Evolutionary conservation across 1,140 invertebrate species (phyloP).

Genomic region (Elymnias hypermnestra): DNA sequence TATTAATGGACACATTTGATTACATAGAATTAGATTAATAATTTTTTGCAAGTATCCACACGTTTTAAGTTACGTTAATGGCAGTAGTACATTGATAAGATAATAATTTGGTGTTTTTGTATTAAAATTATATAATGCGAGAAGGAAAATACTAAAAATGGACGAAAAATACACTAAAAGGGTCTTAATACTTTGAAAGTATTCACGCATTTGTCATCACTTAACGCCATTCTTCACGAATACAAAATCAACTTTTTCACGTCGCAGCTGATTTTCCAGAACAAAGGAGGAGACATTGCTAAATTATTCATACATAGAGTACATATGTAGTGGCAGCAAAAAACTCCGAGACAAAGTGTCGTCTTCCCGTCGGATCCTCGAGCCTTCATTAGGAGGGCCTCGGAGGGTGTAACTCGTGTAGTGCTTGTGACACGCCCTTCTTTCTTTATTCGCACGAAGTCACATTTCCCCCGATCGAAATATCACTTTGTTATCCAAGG

Average conservation of each 20-base stretch:
- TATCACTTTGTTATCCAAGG: slow-evolving; percentile 22
- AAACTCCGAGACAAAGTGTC: slow-evolving; percentile 46
- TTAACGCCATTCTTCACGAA: slow-evolving; percentile 7
- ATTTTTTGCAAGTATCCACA: too few species aligned
- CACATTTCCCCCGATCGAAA: slow-evolving; percentile 19
- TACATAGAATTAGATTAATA: too few species aligned
- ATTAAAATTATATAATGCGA: not conserved
- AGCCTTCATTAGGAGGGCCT: slow-evolving; percentile 41
- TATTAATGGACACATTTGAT: too few species aligned
- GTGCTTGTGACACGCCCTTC: slow-evolving; percentile 36
- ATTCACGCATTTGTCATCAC: slow-evolving; percentile 5
- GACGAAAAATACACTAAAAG: not conserved
- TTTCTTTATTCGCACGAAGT: slow-evolving; percentile 20
- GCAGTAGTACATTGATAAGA: too few species aligned
- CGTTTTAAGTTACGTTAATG: too few species aligned
- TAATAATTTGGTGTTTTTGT: too few species aligned
- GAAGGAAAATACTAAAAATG: not conserved
- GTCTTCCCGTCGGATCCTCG: slow-evolving; percentile 35
- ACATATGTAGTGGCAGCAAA: slow-evolving; percentile 26
- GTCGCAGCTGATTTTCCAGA: slow-evolving; percentile 16
- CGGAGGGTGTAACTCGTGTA: slow-evolving; percentile 27
- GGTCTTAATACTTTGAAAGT: not conserved
- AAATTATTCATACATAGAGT: slow-evolving; percentile 24
- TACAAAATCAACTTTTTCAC: slow-evolving; percentile 10
- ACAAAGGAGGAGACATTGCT: slow-evolving; percentile 16